phyloP scores from a whole-genome alignment of 1,140 invertebrate species.

The Cherax quadricarinatus region DNA sequence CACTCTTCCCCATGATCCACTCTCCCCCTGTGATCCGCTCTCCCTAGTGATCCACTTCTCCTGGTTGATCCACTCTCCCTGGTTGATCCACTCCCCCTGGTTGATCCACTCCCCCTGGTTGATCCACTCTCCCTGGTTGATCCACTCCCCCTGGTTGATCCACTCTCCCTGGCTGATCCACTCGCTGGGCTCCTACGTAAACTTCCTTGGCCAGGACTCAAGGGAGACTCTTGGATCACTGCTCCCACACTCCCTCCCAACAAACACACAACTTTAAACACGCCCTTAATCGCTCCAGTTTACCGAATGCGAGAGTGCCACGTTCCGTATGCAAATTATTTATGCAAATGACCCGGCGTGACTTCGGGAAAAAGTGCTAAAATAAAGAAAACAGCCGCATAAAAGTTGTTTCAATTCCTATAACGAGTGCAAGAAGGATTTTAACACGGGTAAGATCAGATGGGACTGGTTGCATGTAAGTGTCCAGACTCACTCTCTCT shows the following conservation, averaged over 20 bases:
- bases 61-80: no score
- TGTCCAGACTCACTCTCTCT: no score
- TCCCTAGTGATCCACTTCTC: no score
- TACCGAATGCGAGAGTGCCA: neutral
- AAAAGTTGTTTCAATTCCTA: neutral
- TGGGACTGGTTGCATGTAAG: neutral
- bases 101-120: no score
- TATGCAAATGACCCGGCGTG: slow-evolving; percentile 3
- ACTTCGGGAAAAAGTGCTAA: neutral
- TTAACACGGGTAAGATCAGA: neutral
- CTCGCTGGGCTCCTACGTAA: no score
- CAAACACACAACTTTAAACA: neutral
- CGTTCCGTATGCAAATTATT: neutral
- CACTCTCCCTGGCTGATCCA: no score
- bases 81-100: no score
- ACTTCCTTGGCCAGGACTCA: no score
- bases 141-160: no score
- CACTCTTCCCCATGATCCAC: no score
- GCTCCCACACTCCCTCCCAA: neutral
- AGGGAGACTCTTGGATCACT: neutral
- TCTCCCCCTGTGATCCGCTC: no score
- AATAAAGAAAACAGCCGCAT: neutral
- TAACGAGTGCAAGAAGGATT: neutral
- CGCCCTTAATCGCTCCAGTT: neutral
- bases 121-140: no score